Conservation (phyloP, 1,140 invertebrate genomes). For the Acromyrmex charruanus region DNA sequence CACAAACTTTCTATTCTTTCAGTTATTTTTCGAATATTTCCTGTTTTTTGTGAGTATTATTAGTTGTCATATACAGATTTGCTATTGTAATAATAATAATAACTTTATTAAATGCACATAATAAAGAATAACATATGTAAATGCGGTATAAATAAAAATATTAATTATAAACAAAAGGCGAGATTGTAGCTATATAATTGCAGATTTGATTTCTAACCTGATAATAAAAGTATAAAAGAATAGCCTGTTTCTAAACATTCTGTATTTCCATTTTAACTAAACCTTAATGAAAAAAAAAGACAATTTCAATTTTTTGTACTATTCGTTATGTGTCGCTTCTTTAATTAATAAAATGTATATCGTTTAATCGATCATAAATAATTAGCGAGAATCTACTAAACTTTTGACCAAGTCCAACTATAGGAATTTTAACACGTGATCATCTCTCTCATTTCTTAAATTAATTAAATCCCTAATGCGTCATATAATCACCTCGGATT, state of each 20-base stretch:
- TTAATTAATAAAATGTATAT: not conserved
- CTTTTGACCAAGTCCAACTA: not conserved
- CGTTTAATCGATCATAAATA: not conserved
- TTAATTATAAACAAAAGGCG: no score
- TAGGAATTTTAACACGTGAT: not conserved
- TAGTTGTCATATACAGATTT: not conserved
- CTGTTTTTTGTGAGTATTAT: not conserved
- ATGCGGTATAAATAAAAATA: no score
- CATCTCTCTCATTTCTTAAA: constrained; percentile 21
- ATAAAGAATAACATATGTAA: no score
- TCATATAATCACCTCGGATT: constrained; percentile 35
- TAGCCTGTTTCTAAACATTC: not conserved
- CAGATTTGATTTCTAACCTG: no score
- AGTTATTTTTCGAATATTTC: not conserved
- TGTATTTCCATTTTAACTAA: not conserved
- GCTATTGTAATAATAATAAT: no score
- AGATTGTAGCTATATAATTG: no score
- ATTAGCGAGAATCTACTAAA: not conserved
- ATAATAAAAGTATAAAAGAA: not conserved
- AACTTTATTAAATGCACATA: no score
- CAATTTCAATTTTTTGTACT: not conserved
- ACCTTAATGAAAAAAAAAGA: not conserved
- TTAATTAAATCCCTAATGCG: constrained; percentile 64
- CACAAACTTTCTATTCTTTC: not conserved
- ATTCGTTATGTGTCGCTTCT: not conserved